A percentile compares a stretch with the other conserved stretches of the same genome.
Evolutionary conservation across 2,113 vertebrate genomes (phyloP).

Genomic region (Myotis davidii): DNA sequence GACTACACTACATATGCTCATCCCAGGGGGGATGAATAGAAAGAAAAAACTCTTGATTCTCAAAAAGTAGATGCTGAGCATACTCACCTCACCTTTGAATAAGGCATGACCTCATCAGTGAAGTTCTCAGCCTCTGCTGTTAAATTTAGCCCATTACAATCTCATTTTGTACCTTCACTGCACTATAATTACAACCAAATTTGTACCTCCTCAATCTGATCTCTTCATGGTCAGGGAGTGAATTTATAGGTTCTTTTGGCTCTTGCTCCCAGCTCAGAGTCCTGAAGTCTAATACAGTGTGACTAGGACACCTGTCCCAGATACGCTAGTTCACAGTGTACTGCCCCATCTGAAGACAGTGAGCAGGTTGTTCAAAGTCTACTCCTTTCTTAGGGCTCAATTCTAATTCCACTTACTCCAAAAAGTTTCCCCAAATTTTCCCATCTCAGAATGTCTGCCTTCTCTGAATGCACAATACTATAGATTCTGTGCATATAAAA

Average conservation of each 20-base stretch:
- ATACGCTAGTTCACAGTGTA: accelerated
- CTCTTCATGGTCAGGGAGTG: neutral
- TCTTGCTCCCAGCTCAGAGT: neutral
- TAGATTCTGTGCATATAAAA: neutral
- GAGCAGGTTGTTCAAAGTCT: neutral
- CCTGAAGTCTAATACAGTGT: neutral
- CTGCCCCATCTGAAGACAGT: neutral
- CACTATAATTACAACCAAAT: neutral
- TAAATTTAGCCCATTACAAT: neutral
- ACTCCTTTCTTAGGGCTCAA: neutral
- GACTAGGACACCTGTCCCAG: neutral
- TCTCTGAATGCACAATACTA: neutral
- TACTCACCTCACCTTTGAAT: neutral
- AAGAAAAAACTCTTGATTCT: neutral
- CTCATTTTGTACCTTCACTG: neutral
- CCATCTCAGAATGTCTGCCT: neutral
- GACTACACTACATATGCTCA: neutral
- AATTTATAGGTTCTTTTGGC: neutral
- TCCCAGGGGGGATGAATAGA: neutral
- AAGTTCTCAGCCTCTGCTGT: neutral
- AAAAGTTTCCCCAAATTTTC: neutral
- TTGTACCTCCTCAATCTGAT: neutral
- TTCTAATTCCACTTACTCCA: neutral
- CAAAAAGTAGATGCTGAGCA: neutral
- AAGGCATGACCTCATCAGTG: neutral